Conservation (phyloP, 1,140 invertebrate species). For the Lethrus apterus region DNA sequence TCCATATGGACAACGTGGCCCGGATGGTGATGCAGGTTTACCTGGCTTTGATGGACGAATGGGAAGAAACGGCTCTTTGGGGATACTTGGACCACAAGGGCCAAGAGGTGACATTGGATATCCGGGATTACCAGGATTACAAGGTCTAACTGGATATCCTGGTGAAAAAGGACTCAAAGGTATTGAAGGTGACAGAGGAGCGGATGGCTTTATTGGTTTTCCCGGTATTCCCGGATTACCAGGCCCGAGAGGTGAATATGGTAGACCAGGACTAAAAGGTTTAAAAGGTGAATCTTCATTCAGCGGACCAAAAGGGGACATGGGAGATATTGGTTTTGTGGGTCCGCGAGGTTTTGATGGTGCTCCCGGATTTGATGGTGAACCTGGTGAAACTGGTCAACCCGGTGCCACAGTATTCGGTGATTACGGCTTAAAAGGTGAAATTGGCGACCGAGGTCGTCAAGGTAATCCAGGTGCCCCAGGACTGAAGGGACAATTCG, state of each 20-base stretch:
- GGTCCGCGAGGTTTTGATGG: conserved; percentile 46
- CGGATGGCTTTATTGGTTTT: conserved; percentile 41
- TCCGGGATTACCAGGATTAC: conserved; percentile 45
- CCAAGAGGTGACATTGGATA: conserved; percentile 42
- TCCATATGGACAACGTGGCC: conserved; percentile 37
- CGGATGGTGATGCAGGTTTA: conserved; percentile 43
- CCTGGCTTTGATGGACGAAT: conserved; percentile 40
- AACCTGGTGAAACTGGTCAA: conserved; percentile 18
- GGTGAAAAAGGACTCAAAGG: conserved; percentile 57
- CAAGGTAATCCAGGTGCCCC: conserved; percentile 35
- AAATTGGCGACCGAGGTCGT: conserved; percentile 49
- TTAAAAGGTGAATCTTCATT: conserved; percentile 50
- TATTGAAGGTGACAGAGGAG: conserved; percentile 45
- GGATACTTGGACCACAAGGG: not conserved
- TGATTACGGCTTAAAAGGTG: conserved; percentile 53
- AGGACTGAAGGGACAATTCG: conserved; percentile 40
- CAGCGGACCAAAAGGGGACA: conserved; percentile 58
- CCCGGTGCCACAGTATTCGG: conserved; percentile 32
- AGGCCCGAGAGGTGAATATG: conserved; percentile 39
- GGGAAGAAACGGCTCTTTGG: no score
- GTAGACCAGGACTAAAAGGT: conserved; percentile 35
- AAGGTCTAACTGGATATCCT: conserved; percentile 54
- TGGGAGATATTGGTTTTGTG: conserved; percentile 48
- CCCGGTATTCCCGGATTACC: conserved; percentile 39
- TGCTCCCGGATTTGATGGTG: conserved; percentile 24